Evolutionary conservation across 2,797 vertebrate genomes (phyloP).

Genomic region (Hipposideros larvatus): DNA sequence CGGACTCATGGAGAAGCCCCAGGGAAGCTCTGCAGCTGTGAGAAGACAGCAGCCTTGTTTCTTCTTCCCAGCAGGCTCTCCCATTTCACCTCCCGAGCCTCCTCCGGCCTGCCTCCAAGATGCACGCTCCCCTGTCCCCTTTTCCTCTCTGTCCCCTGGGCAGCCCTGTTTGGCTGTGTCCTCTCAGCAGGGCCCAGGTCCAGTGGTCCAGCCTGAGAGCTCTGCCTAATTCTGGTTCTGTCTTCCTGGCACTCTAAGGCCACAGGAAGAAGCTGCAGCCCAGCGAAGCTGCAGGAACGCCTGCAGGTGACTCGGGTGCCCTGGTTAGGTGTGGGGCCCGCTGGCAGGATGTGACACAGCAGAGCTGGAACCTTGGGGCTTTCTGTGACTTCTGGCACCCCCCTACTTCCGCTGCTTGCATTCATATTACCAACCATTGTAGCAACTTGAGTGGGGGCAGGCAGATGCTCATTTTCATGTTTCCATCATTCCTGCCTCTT

Average conservation of each 20-base stretch:
- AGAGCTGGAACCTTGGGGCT: not conserved
- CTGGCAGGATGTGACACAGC: not conserved
- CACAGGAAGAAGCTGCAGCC: not conserved
- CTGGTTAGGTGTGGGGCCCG: not conserved
- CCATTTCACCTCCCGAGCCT: not conserved
- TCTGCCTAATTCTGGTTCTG: not conserved
- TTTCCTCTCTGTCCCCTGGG: not conserved
- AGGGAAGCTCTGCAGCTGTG: not conserved
- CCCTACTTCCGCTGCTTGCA: no score
- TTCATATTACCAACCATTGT: no score
- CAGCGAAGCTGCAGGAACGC: fast-evolving
- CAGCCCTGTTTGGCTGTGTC: fast-evolving
- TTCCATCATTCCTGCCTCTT: not conserved
- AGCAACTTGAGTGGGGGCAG: not conserved
- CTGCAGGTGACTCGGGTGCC: no score
- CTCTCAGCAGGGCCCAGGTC: not conserved
- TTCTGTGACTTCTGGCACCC: not conserved
- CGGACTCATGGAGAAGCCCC: not conserved
- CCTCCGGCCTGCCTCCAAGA: not conserved
- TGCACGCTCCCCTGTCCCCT: not conserved
- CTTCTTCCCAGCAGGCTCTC: not conserved
- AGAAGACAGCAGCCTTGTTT: not conserved
- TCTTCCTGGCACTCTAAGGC: not conserved
- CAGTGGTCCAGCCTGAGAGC: not conserved
- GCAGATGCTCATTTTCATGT: not conserved